A percentile compares a stretch with the other conserved stretches of the same genome.
phyloP scores from a whole-genome alignment of 2,797 vertebrate species.

The Buceros bicornis region DNA sequence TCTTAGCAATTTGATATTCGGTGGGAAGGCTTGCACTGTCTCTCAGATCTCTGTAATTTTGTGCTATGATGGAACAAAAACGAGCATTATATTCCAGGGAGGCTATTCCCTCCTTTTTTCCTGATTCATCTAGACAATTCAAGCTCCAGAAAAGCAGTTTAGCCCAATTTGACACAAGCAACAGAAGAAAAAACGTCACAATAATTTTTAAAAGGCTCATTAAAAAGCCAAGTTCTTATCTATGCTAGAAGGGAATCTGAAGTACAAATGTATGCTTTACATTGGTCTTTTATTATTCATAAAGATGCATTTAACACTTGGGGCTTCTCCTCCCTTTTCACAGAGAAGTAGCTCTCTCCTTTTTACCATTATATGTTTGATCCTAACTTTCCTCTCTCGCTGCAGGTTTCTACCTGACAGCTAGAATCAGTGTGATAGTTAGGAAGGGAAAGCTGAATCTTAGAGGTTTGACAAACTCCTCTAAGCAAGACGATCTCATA shows the following conservation, averaged over 20 bases:
- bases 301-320: conserved; percentile 70
- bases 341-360: conserved; percentile 40
- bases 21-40: not conserved
- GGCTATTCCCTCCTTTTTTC: conserved; percentile 44
- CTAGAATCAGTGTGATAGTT: conserved; percentile 44
- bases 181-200: conserved; percentile 27
- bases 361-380: conserved; percentile 58
- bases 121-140: conserved; percentile 57
- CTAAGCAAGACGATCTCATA: conserved; percentile 46
- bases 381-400: conserved; percentile 62
- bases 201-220: conserved; percentile 68
- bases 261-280: conserved; percentile 66
- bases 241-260: conserved; percentile 59
- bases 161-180: conserved; percentile 50
- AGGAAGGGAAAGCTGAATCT: conserved; percentile 29
- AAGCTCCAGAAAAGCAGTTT: conserved; percentile 64
- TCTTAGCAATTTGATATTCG: conserved; percentile 26
- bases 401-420: conserved; percentile 65
- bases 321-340: conserved; percentile 62
- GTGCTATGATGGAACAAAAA: conserved; percentile 37
- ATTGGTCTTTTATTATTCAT: conserved; percentile 67
- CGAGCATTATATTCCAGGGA: conserved; percentile 42
- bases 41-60: conserved; percentile 36
- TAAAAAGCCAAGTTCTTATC: conserved; percentile 58
- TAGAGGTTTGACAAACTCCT: conserved; percentile 60